phyloP scores from a whole-genome alignment of 1,140 invertebrate species.

The Platorchestia sp. region DNA sequence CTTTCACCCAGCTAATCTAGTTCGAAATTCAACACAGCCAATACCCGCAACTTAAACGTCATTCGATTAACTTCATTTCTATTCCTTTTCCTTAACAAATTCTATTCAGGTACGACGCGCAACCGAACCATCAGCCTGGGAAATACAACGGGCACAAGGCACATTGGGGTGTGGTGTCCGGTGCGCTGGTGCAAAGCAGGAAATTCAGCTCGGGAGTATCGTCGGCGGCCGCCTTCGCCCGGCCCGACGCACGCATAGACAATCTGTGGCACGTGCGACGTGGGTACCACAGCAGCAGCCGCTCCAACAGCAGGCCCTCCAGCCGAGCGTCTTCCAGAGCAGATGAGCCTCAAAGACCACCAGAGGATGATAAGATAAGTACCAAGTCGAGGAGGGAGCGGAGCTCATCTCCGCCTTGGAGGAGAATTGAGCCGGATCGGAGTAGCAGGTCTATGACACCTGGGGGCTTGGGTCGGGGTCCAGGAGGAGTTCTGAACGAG shows the following conservation, averaged over 20 bases:
- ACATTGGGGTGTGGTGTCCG: constrained; percentile 65
- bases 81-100: constrained; percentile 54
- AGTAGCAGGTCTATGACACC: constrained; percentile 51
- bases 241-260: constrained; percentile 61
- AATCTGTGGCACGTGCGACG: constrained; percentile 65
- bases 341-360: background rate
- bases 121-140: constrained; percentile 63
- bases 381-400: constrained; percentile 20
- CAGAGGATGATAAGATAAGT: background rate
- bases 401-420: constrained; percentile 17
- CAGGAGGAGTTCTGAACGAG: background rate
- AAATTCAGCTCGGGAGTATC: constrained; percentile 43
- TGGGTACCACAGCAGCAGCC: constrained; percentile 3
- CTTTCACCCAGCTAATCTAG: background rate
- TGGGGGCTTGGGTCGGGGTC: constrained; percentile 59
- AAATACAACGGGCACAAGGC: constrained; percentile 61
- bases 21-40: background rate
- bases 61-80: background rate
- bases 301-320: constrained; percentile 25
- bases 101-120: constrained; percentile 63
- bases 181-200: constrained; percentile 62
- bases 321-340: background rate
- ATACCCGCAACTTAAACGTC: background rate
- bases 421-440: background rate
- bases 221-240: constrained; percentile 36